Conservation (phyloP, 2,797 vertebrate genomes). For the Bovichtus variegatus region DNA sequence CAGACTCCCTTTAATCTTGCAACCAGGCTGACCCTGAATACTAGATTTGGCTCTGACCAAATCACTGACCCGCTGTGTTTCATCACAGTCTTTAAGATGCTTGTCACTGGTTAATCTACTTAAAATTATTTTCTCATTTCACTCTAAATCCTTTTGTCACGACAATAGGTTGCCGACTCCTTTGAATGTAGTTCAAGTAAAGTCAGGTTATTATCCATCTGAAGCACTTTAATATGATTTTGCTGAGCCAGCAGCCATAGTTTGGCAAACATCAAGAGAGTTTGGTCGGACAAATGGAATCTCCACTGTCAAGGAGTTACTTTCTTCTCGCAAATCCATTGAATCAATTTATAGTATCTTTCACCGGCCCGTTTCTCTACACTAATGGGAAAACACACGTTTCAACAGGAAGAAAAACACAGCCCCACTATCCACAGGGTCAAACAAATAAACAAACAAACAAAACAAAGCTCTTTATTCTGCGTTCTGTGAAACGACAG, state of each 20-base stretch:
- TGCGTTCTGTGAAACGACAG: not conserved
- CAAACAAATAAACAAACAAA: too few species aligned
- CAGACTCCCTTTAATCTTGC: conserved; percentile 20
- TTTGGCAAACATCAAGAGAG: conserved; percentile 38
- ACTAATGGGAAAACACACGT: not conserved
- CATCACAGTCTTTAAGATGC: conserved; percentile 55
- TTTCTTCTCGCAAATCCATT: conserved; percentile 21
- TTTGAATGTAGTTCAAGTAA: conserved; percentile 51
- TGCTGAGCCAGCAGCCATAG: conserved; percentile 32
- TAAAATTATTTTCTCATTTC: conserved; percentile 64
- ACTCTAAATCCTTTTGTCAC: conserved; percentile 59
- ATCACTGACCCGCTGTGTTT: conserved; percentile 55
- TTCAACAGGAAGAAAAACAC: not conserved
- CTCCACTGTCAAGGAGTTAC: conserved; percentile 22
- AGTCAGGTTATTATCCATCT: conserved; percentile 62
- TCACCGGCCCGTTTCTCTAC: conserved; percentile 3
- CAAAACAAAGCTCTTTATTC: not conserved
- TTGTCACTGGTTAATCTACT: conserved; percentile 46
- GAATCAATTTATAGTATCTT: conserved; percentile 1
- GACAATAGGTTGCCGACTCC: conserved; percentile 34
- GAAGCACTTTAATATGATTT: conserved; percentile 53
- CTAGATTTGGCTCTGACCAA: conserved; percentile 24
- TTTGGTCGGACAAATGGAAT: conserved; percentile 43
- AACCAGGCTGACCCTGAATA: conserved; percentile 12
- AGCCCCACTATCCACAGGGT: not conserved